A percentile compares a stretch with the other conserved stretches of the same genome.
These are phyloP conservation scores for Chironomus riparius DNA, from an alignment of 2,888 invertebrate species.

Conservation along the genomic window DNA sequence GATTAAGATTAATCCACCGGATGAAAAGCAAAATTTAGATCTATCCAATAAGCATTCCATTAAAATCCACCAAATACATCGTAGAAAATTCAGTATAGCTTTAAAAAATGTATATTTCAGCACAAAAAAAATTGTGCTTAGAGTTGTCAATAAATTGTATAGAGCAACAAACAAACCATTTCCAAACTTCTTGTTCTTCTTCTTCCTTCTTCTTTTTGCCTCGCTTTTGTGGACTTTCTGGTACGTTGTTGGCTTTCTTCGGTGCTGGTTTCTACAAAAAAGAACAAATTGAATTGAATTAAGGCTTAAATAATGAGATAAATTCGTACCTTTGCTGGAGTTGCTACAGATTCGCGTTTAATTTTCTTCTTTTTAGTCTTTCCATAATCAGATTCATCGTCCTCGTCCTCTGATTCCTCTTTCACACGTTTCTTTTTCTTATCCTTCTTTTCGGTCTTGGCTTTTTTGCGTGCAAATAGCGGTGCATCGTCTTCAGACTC, in stretches of 20 bases:
- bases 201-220: conserved; percentile 75
- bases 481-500: conserved; percentile 65
- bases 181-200: conserved; percentile 78
- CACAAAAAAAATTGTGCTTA: not conserved
- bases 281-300: conserved; percentile 24
- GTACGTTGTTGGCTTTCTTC: conserved; percentile 37
- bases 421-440: conserved; percentile 48
- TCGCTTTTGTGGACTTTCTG: conserved; percentile 48
- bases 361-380: conserved; percentile 49
- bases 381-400: conserved; percentile 47
- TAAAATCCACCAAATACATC: too few relatives aligned
- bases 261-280: conserved; percentile 35
- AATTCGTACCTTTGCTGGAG: conserved; percentile 31
- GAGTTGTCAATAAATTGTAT: not conserved
- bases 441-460: conserved; percentile 48
- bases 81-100: not conserved
- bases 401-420: conserved; percentile 45
- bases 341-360: conserved; percentile 36
- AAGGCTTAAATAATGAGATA: not conserved
- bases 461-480: conserved; percentile 55
- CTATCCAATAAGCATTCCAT: too few relatives aligned
- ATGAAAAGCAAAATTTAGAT: too few relatives aligned
- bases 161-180: conserved; percentile 62
- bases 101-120: not conserved
- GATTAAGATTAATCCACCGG: too few relatives aligned